Percentiles rank a stretch among this genome's conserved stretches.
phyloP scores from a whole-genome alignment of 2,888 invertebrate genomes.

The Elmis aenea region DNA sequence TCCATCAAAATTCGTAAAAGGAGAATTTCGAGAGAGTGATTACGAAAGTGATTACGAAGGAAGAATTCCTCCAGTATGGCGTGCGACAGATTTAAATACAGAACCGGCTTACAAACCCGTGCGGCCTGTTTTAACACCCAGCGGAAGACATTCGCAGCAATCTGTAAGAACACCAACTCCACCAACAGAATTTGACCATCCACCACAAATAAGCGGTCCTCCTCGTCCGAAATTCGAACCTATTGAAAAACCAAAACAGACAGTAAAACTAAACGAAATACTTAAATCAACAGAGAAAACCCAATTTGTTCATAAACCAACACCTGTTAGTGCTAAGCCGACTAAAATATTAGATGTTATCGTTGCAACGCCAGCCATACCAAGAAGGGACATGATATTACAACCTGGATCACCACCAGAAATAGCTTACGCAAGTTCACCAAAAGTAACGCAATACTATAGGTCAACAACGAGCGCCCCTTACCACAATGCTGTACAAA shows the following conservation, averaged over 20 bases:
- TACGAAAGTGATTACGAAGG: slow-evolving; percentile 69
- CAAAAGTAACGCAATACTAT: slow-evolving; percentile 51
- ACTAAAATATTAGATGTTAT: slow-evolving; percentile 32
- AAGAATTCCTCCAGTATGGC: slow-evolving; percentile 58
- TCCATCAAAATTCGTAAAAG: slow-evolving; percentile 62
- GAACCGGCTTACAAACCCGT: slow-evolving; percentile 57
- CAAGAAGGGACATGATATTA: slow-evolving; percentile 41
- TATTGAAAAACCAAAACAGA: slow-evolving; percentile 46
- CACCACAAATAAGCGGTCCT: slow-evolving; percentile 45
- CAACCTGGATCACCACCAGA: slow-evolving; percentile 57
- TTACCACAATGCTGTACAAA: slow-evolving; percentile 58
- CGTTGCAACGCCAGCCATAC: slow-evolving; percentile 38
- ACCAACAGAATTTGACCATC: slow-evolving; percentile 55
- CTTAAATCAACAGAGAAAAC: slow-evolving; percentile 44
- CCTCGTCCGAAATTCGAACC: slow-evolving; percentile 56
- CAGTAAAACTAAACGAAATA: slow-evolving; percentile 38
- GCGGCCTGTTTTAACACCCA: slow-evolving; percentile 53
- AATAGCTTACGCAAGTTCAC: slow-evolving; percentile 53
- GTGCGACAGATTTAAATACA: slow-evolving; percentile 50
- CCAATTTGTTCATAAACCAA: slow-evolving; percentile 50
- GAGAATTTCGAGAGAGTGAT: slow-evolving; percentile 64
- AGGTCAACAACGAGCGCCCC: slow-evolving; percentile 54
- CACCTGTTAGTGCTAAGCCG: slow-evolving; percentile 48
- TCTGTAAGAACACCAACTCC: slow-evolving; percentile 52
- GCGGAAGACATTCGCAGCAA: slow-evolving; percentile 45